Percentiles rank a stretch among this genome's conserved stretches.
Conservation (phyloP, 2,113 vertebrate species). For the Phyllostomus hastatus region DNA sequence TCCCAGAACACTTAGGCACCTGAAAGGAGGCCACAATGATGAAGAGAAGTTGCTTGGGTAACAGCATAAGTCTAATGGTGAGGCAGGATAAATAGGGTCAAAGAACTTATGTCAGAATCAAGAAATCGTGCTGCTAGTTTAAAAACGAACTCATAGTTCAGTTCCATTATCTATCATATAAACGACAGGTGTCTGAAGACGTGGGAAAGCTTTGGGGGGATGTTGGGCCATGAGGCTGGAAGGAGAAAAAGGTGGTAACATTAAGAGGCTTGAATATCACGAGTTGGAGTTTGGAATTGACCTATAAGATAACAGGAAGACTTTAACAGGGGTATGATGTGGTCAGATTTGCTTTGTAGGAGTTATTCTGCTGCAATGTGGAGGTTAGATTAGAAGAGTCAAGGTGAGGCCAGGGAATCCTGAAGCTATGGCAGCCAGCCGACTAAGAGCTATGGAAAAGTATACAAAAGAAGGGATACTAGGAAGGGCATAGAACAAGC, state of each 20-base stretch:
- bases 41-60: not conserved
- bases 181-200: not conserved
- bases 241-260: not conserved
- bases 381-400: not conserved
- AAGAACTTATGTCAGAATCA: not conserved
- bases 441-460: not conserved
- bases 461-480: not conserved
- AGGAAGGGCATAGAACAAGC: not conserved
- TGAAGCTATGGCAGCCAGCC: not conserved
- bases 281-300: not conserved
- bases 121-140: not conserved
- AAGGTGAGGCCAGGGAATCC: not conserved
- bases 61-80: not conserved
- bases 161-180: not conserved
- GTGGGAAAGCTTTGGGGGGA: not conserved
- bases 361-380: not conserved
- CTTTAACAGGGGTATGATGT: not conserved
- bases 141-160: not conserved
- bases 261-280: not conserved
- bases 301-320: not conserved
- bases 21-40: not conserved
- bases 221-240: not conserved
- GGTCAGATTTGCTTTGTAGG: not conserved
- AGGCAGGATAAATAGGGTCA: not conserved
- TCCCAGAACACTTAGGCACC: not conserved